Conservation (phyloP, 2,113 vertebrate species). For the Myotis davidii region DNA sequence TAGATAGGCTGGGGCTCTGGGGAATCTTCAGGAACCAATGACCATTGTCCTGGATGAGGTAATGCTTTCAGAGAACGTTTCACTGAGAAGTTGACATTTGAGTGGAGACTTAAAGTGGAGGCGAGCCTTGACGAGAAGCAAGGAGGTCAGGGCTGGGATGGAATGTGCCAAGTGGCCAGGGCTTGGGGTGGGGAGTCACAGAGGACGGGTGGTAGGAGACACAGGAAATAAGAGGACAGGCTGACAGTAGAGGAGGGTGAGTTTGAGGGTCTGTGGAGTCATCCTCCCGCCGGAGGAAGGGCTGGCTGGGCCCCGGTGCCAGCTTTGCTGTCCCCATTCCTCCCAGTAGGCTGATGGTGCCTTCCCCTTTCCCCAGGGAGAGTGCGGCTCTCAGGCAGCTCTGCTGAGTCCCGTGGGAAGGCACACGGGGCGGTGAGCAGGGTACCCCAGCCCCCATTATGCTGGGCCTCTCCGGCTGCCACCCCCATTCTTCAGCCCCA, state of each 20-base stretch:
- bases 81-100: neutral
- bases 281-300: neutral
- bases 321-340: slow-evolving; percentile 87
- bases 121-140: neutral
- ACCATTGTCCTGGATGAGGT: no score
- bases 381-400: slow-evolving; percentile 85
- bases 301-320: neutral
- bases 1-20: no score
- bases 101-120: neutral
- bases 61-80: neutral
- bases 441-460: neutral
- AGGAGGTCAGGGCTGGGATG: neutral
- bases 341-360: slow-evolving; percentile 88
- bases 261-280: neutral
- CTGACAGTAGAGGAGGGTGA: neutral
- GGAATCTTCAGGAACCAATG: no score
- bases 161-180: neutral
- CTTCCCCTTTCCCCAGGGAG: slow-evolving; percentile 86
- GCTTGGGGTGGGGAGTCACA: neutral
- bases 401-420: neutral
- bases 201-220: neutral
- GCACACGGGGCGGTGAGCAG: neutral
- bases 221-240: neutral
- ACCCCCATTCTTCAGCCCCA: slow-evolving; percentile 89
- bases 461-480: slow-evolving; percentile 81